Evolutionary conservation across 1,140 invertebrate genomes (phyloP), one percentile per base, ranked within the genome.

Genomic region (Drosophila arizonae): DNA sequence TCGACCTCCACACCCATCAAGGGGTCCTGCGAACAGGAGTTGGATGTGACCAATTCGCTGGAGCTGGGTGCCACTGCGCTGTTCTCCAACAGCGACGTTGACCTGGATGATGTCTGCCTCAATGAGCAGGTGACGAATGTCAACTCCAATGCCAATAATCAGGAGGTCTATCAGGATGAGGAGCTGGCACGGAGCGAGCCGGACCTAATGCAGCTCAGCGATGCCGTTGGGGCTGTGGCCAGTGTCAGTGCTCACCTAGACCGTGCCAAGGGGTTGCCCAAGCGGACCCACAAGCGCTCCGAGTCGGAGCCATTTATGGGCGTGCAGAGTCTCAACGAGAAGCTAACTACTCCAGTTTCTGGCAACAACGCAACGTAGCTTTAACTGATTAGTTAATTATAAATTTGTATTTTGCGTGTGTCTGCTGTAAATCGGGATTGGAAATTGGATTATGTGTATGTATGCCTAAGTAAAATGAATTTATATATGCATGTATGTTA

Each of bases 51-150:
- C 68, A 87, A 90, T 45, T 91, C 90, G 1, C 84, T 93, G 21
- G 93, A 93, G 57, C 92, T 94, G 73, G 93, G 94, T 28, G 93
- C 95, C 1, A 95, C 95, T 15, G 95, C 96, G 1, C 95, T 97
- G 39, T 96, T 98, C 91, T 96, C 96, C 1, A 97, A 98, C 82
- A 97, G 96, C 86, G 95, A 96, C n/a, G 96, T 98, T 1, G 96
- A 96, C 91, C 92, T 96, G 30, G 96, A 96, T 75, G 95, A 95
- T 79, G 95, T 95, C 0, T 95, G 94, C 81, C 92, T 96, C 2
- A 96, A 96, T 85, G 95, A 96, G 77, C 94, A 95, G 71, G 92
- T 96, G 64, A 78, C 95, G 4, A 93, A 92, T 36, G 63, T 91
- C 9, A 84, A 80, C 65, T 10, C 33, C 0, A 64, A 90, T 6